Evolutionary conservation across 35 echinoderm and acorn worm genomes (phyloP).

Genomic region (Anneissia japonica): DNA sequence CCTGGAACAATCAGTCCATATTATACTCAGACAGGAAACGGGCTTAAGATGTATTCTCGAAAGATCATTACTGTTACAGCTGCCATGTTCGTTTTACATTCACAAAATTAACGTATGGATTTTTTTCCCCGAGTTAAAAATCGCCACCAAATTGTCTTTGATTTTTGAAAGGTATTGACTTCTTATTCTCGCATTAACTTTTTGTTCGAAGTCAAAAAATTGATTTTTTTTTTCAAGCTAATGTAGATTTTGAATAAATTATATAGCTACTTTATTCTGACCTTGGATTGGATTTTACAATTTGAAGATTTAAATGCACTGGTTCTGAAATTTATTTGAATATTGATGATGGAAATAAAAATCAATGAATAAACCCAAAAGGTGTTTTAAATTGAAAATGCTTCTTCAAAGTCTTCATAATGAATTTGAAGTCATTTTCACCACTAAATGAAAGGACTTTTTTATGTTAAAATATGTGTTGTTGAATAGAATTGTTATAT

Average conservation of each 20-base stretch:
- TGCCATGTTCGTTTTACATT: neutral
- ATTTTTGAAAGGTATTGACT: neutral
- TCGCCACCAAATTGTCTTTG: neutral
- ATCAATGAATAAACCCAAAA: no score
- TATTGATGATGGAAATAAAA: no score
- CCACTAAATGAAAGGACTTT: no score
- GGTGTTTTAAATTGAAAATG: no score
- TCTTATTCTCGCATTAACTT: neutral
- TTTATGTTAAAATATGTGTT: no score
- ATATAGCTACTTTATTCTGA: neutral
- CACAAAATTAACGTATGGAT: neutral
- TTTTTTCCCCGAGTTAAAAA: neutral
- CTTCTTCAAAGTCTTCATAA: no score
- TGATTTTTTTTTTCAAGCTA: neutral
- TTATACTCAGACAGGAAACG: neutral
- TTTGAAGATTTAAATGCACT: no score
- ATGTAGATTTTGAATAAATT: neutral
- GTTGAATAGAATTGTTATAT: no score
- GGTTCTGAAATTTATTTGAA: neutral
- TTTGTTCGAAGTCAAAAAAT: neutral
- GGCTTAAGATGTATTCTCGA: neutral
- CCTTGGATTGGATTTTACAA: neutral
- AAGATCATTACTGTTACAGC: neutral
- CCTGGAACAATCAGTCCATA: neutral
- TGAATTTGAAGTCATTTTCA: no score